Conservation (phyloP, 2,113 vertebrate species). For the Oenanthe oenanthe region DNA sequence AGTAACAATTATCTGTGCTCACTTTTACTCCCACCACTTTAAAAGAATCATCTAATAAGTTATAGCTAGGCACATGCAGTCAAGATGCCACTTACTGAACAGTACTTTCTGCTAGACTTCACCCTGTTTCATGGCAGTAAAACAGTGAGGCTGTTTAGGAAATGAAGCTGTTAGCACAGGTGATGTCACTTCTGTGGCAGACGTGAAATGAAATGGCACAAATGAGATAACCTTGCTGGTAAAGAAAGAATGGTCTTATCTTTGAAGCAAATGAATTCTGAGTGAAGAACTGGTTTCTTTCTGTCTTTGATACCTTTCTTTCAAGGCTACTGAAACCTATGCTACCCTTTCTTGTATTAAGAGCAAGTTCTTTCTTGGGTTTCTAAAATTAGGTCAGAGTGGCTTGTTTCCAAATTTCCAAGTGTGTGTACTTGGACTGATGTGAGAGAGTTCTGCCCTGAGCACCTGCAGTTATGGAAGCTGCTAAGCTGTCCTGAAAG, state of each 20-base stretch:
- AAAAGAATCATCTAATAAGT: neutral
- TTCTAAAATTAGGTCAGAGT: neutral
- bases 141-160: neutral
- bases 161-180: neutral
- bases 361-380: neutral
- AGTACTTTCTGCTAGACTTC: neutral
- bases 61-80: neutral
- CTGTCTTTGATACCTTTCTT: neutral
- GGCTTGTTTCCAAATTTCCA: neutral
- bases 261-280: neutral
- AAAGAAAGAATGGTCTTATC: neutral
- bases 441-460: neutral
- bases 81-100: neutral
- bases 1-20: neutral
- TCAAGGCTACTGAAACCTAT: neutral
- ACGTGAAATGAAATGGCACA: fast-evolving
- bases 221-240: neutral
- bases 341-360: neutral
- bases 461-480: neutral
- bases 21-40: neutral
- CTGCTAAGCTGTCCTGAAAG: neutral
- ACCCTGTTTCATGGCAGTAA: neutral
- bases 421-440: fast-evolving
- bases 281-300: neutral
- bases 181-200: neutral